A percentile compares a stretch with the other conserved stretches of the same genome.
Evolutionary conservation across 2,797 vertebrate genomes (phyloP).

Genomic region (Clamator glandarius): DNA sequence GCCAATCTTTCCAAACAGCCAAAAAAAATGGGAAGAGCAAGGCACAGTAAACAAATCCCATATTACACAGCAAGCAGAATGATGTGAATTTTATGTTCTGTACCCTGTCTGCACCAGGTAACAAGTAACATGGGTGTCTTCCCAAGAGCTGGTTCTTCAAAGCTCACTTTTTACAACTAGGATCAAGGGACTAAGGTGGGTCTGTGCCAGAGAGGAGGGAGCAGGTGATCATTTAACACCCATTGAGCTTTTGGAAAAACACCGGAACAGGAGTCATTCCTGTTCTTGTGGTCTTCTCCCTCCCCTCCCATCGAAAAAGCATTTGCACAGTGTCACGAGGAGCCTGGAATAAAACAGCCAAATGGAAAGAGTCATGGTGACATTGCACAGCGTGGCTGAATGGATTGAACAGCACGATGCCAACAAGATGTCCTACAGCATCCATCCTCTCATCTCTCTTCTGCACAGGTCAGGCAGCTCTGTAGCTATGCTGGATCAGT

Average conservation of each 20-base stretch:
- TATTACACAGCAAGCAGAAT: neutral
- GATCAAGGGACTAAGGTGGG: neutral
- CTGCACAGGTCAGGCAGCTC: neutral
- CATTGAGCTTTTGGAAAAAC: neutral
- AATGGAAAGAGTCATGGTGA: neutral
- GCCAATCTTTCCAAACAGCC: neutral
- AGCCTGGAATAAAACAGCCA: neutral
- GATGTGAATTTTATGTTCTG: neutral
- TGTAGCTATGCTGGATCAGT: neutral
- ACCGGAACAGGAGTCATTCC: neutral
- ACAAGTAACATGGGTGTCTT: neutral
- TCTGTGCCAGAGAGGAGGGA: neutral
- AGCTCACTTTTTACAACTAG: neutral
- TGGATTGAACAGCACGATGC: neutral
- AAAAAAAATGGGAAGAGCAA: neutral
- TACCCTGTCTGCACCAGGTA: neutral
- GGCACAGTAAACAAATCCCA: neutral
- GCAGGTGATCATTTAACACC: neutral
- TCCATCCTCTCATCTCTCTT: neutral
- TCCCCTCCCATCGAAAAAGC: neutral
- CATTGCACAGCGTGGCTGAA: rapidly evolving
- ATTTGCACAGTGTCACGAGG: neutral
- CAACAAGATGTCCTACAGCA: neutral
- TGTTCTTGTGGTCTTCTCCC: neutral
- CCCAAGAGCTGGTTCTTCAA: neutral